These are phyloP conservation scores for Hermodice carunculata DNA, from an alignment of 2,888 invertebrate species.

Conservation along the genomic window DNA sequence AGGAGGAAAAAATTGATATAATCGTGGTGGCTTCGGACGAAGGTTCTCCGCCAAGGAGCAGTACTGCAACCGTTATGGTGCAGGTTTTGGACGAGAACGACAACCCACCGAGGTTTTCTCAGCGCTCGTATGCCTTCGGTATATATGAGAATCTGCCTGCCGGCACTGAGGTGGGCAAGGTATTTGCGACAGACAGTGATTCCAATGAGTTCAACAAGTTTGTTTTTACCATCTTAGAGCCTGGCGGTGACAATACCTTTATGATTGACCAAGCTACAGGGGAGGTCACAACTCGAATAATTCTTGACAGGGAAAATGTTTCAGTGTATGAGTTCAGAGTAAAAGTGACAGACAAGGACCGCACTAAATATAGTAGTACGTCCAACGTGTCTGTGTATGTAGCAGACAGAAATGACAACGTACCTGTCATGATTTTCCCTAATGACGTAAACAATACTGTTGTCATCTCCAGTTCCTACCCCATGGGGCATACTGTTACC, in stretches of 20 bases:
- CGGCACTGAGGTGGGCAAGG: conserved; percentile 31
- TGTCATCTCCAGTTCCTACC: background rate
- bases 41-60: conserved; percentile 22
- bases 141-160: conserved; percentile 33
- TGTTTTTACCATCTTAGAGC: conserved; percentile 13
- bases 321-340: too few species aligned
- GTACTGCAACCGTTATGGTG: conserved; percentile 28
- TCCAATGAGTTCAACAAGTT: conserved; percentile 24
- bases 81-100: conserved; percentile 39
- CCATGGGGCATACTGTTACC: background rate
- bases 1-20: conserved; percentile 26
- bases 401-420: background rate
- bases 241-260: too few species aligned
- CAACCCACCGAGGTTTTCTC: conserved; percentile 34
- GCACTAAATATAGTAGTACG: background rate
- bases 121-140: conserved; percentile 66
- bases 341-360: background rate
- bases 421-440: background rate
- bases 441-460: background rate
- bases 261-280: too few species aligned
- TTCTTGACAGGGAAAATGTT: too few species aligned
- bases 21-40: conserved; percentile 31
- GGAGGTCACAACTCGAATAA: too few species aligned
- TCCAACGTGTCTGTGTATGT: background rate
- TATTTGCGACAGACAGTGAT: conserved; percentile 28